Percentiles rank a stretch among this genome's conserved stretches.
phyloP scores from a whole-genome alignment of 2,113 vertebrate species.

The Ibidorhyncha struthersii region DNA sequence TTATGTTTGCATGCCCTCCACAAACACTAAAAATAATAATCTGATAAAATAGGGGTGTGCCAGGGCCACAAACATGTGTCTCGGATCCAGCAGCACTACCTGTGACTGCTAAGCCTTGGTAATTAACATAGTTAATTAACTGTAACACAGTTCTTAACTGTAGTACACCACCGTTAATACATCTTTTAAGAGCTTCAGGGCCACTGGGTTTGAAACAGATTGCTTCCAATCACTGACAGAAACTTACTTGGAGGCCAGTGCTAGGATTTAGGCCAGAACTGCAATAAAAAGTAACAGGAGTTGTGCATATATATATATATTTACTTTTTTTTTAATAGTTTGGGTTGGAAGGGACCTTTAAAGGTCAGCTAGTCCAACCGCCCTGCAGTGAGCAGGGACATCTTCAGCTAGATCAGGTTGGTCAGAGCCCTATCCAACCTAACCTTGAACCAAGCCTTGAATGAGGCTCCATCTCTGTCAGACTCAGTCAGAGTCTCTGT shows the following conservation, averaged over 20 bases:
- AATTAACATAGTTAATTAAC: background rate
- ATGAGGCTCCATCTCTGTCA: background rate
- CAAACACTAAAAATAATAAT: background rate
- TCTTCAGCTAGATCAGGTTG: background rate
- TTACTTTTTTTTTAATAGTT: background rate
- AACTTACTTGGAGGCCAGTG: background rate
- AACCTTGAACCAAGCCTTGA: background rate
- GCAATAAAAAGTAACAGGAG: background rate
- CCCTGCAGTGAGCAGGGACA: background rate
- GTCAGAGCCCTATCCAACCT: accelerated
- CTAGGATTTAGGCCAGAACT: background rate
- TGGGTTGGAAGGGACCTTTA: background rate
- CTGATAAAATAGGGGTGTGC: background rate
- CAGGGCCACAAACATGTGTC: background rate
- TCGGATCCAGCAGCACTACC: background rate
- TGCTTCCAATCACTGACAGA: background rate
- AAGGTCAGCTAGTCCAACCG: background rate
- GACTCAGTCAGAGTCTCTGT: background rate
- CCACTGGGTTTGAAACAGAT: background rate
- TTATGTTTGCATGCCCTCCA: background rate
- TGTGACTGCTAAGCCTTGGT: background rate
- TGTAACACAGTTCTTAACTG: background rate
- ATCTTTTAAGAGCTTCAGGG: background rate
- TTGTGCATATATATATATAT: background rate
- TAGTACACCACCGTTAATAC: background rate